Conservation (phyloP, 2,113 vertebrate species). For the Phalacrocorax brasilianus region DNA sequence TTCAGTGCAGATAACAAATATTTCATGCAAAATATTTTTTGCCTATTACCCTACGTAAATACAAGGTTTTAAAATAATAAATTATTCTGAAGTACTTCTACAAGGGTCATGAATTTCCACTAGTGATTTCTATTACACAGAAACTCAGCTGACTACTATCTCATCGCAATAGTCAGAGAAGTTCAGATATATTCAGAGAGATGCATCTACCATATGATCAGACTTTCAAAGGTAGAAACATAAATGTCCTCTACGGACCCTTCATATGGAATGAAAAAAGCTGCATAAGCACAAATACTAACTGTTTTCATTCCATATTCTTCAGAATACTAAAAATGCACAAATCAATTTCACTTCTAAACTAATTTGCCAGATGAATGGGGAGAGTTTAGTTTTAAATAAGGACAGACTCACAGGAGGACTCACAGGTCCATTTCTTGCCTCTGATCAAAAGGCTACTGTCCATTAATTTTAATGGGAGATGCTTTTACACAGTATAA, state of each 20-base stretch:
- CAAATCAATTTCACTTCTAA: background rate
- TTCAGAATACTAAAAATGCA: background rate
- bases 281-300: background rate
- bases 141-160: background rate
- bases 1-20: conserved; percentile 10
- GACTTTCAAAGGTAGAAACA: background rate
- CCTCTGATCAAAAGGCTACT: background rate
- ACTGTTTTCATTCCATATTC: background rate
- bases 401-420: background rate
- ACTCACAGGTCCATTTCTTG: background rate
- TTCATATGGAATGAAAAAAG: background rate
- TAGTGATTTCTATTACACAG: background rate
- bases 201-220: background rate
- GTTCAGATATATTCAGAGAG: background rate
- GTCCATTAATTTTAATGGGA: background rate
- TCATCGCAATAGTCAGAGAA: background rate
- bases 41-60: background rate
- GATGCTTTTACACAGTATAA: background rate
- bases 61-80: background rate
- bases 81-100: background rate
- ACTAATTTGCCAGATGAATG: background rate
- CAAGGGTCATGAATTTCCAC: background rate
- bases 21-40: background rate
- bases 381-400: background rate
- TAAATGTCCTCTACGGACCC: background rate